phyloP scores from a whole-genome alignment of 2,113 vertebrate genomes.

The Megalops atlanticus region DNA sequence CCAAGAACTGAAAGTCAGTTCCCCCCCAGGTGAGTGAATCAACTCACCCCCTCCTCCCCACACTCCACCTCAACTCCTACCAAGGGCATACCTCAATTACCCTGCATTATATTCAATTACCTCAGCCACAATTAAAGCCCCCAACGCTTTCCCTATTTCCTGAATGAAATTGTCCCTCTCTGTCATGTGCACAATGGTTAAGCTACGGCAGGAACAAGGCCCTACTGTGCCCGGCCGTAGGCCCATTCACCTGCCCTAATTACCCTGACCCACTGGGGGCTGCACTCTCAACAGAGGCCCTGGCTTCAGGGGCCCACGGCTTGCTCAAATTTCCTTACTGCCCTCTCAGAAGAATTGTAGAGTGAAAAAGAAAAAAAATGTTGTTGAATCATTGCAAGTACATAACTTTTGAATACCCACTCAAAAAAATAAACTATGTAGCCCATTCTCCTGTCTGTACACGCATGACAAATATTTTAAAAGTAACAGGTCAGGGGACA shows the following conservation, averaged over 20 bases:
- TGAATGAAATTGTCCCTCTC: slow-evolving; percentile 58
- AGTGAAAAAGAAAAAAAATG: not conserved
- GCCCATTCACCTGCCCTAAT: slow-evolving; percentile 76
- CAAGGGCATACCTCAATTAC: slow-evolving; percentile 61
- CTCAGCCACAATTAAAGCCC: slow-evolving; percentile 62
- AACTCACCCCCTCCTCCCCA: slow-evolving; percentile 7
- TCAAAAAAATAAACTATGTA: not conserved
- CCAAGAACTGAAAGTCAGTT: slow-evolving; percentile 33
- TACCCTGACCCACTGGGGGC: slow-evolving; percentile 59
- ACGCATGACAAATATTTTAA: not conserved
- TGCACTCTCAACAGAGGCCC: slow-evolving; percentile 56
- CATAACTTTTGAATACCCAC: not conserved
- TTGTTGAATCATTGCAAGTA: not conserved
- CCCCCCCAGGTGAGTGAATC: slow-evolving; percentile 42
- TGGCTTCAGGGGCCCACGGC: slow-evolving; percentile 19
- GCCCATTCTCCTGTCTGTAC: not conserved
- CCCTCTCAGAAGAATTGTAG: not conserved
- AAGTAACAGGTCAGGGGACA: not conserved
- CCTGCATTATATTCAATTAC: slow-evolving; percentile 67
- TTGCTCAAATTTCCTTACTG: slow-evolving; percentile 28
- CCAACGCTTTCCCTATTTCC: slow-evolving; percentile 59
- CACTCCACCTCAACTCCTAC: slow-evolving; percentile 42
- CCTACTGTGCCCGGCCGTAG: slow-evolving; percentile 65
- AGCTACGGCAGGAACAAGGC: slow-evolving; percentile 67
- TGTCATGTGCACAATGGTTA: slow-evolving; percentile 57